Base-by-base conservation (phyloP, 2,888 invertebrate genomes). In the Pterostichus madidus region DNA sequence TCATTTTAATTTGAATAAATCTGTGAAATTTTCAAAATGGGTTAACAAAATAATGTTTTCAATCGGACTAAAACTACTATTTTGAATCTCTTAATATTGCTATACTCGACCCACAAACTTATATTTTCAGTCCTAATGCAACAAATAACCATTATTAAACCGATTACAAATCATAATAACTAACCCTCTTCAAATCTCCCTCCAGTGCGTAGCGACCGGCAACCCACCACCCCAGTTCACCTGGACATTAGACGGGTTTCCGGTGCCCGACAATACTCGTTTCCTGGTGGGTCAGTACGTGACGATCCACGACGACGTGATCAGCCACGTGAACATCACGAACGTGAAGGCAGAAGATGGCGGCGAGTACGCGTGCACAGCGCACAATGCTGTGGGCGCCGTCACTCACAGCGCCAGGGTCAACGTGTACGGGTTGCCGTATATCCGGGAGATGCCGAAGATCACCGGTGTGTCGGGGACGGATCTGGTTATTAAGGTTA, bases 281-380 rank as follows among this genome's bases (percentile, higher is more conserved):
- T 97, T 97, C 90, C 93, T 97, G 87, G 96, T 97, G 83, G 97
- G 97, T 44, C 97, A 97, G 89, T 97, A 97, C 91, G 97, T 97
- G 85, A 97, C 97, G 17, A 93, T 97, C 59, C 97, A 97, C 91
- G 97, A 97, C 88, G 97, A 97, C 90, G 97, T 97, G 84, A 96
- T 97, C 89, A 97, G 97, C 88, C 97, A 97, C 91, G 95, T 97
- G 85, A 97, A 97, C 92, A 94, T 97, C 87, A 96, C 96, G 87
- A 93, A 95, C 85, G 94, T 97, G 84, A 95, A 96, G 87, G 96
- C 96, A 86, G 96, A 96, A 91, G 97, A 97, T 90, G 97, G 97
- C 84, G 97, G 97, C 32, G 96, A 97, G 87, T 97, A 96, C 89
- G 94, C 95, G 49, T 97, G 97, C 88, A 94, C 94, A 24, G 97